These are phyloP conservation scores for Pangasius macronema DNA, from an alignment of 2,797 vertebrate genomes.

Conservation along the genomic window DNA sequence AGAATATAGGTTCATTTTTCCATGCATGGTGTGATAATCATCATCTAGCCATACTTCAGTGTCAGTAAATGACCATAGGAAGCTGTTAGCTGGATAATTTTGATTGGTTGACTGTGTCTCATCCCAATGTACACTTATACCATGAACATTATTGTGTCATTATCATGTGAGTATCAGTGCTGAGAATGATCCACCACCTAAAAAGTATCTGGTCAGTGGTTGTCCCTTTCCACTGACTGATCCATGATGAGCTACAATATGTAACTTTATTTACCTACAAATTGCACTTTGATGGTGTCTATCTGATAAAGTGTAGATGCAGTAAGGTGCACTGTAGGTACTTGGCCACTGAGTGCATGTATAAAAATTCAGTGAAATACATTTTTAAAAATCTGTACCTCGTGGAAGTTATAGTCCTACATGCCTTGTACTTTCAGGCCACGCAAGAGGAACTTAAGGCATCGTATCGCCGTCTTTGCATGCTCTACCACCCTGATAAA, in stretches of 20 bases:
- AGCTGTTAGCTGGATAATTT: background rate
- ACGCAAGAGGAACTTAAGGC: constrained; percentile 95
- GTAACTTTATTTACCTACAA: background rate
- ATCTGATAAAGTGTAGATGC: background rate
- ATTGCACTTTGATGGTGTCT: background rate
- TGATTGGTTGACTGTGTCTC: background rate
- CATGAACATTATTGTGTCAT: background rate
- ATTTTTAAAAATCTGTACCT: background rate
- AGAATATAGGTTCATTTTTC: background rate
- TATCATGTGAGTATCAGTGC: background rate
- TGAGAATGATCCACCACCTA: background rate
- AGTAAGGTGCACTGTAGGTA: background rate
- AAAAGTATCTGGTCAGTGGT: background rate
- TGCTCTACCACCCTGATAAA: constrained; percentile 99
- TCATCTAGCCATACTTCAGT: background rate
- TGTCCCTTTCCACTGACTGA: background rate
- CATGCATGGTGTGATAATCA: background rate
- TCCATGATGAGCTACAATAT: background rate
- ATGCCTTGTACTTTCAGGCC: constrained; percentile 74
- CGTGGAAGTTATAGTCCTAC: background rate
- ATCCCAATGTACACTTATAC: background rate
- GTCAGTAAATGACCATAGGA: background rate
- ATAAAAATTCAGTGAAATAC: background rate
- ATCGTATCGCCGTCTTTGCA: constrained; percentile 92
- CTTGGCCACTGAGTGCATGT: background rate